phyloP scores from a whole-genome alignment of 2,113 vertebrate genomes.

The Hippocampus barbouri region DNA sequence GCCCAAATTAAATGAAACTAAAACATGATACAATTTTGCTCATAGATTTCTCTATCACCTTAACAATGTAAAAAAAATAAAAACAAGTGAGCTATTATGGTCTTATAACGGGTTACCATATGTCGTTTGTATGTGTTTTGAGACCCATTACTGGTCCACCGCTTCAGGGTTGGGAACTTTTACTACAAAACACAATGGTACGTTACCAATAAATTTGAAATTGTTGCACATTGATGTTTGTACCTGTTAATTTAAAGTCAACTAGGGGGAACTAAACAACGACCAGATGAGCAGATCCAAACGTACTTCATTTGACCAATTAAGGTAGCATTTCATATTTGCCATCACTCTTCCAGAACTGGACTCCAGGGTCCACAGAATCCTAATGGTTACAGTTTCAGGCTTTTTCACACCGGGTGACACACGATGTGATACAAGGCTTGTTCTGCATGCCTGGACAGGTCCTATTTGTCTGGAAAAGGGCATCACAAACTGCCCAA shows the following conservation, averaged over 20 bases:
- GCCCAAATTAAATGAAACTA: too few relatives aligned
- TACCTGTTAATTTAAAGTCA: background rate
- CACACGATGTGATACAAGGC: slow-evolving; percentile 53
- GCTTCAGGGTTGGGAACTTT: too few relatives aligned
- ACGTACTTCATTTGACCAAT: background rate
- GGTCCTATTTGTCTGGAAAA: slow-evolving; percentile 64
- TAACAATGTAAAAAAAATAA: too few relatives aligned
- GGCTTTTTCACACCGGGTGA: slow-evolving; percentile 46
- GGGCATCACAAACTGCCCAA: slow-evolving; percentile 42
- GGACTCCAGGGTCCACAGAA: slow-evolving; percentile 46
- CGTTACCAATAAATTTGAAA: background rate
- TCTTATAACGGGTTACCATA: background rate
- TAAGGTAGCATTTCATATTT: slow-evolving; percentile 10
- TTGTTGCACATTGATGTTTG: background rate
- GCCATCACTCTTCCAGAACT: slow-evolving; percentile 13
- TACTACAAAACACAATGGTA: background rate
- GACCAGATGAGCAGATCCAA: too few relatives aligned
- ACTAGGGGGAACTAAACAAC: background rate
- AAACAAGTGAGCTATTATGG: background rate
- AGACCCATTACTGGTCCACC: background rate
- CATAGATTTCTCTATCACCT: too few relatives aligned
- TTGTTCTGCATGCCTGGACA: slow-evolving; percentile 47
- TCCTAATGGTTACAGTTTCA: slow-evolving; percentile 51
- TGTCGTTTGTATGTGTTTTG: background rate
- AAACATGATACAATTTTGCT: too few relatives aligned